A percentile compares a stretch with the other conserved stretches of the same genome.
These are phyloP conservation scores for Rhingia rostrata DNA, from an alignment of 2,888 invertebrate species.

Conservation along the genomic window DNA sequence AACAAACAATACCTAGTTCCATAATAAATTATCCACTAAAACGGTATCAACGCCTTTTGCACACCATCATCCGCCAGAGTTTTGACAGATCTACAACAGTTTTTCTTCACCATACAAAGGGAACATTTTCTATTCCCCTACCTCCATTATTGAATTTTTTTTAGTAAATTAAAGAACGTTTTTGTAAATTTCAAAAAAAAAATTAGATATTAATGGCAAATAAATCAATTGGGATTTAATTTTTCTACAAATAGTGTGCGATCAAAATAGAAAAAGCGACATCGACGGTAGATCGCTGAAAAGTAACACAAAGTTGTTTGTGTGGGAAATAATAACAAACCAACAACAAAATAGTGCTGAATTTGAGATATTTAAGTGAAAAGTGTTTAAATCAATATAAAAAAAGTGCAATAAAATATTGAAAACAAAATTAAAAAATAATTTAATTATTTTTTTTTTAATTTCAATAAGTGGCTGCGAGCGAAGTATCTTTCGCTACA, in stretches of 20 bases:
- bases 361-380: conserved; percentile 56
- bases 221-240: conserved; percentile 33
- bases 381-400: conserved; percentile 24
- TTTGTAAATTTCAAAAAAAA: conserved; percentile 34
- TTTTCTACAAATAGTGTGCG: conserved; percentile 61
- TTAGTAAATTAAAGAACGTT: conserved; percentile 45
- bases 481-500: conserved; percentile 37
- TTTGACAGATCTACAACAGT: conserved; percentile 9
- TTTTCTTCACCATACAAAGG: conserved; percentile 15
- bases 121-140: conserved; percentile 49
- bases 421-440: conserved; percentile 15
- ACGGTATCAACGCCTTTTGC: conserved; percentile 32
- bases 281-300: conserved; percentile 58
- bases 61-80: conserved; percentile 15
- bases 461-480: conserved; percentile 18
- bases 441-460: conserved; percentile 12
- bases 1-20: conserved; percentile 30
- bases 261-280: conserved; percentile 37
- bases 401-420: conserved; percentile 55
- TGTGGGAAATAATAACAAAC: conserved; percentile 36
- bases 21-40: not conserved
- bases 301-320: conserved; percentile 22
- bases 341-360: conserved; percentile 64
- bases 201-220: conserved; percentile 39
- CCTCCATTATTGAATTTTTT: conserved; percentile 10